Evolutionary conservation across 1,140 invertebrate genomes (phyloP).

Genomic region (Eueides isabella): DNA sequence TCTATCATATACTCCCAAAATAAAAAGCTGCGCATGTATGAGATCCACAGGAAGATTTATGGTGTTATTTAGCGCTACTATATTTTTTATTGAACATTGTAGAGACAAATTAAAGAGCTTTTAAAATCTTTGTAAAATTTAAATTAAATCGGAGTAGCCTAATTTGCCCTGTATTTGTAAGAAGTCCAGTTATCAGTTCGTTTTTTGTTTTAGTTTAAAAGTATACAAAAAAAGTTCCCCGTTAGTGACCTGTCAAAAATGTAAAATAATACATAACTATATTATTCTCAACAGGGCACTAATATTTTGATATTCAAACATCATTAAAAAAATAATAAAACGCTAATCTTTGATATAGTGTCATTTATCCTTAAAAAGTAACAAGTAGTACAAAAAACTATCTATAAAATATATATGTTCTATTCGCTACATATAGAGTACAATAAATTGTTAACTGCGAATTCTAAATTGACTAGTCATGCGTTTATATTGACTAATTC

Average conservation of each 20-base stretch:
- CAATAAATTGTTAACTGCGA: background rate
- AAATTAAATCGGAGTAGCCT: background rate
- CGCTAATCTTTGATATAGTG: too few relatives aligned
- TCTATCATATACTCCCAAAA: background rate
- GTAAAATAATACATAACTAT: too few relatives aligned
- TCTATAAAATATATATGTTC: too few relatives aligned
- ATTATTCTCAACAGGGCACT: too few relatives aligned
- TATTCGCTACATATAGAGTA: too few relatives aligned
- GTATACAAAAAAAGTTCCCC: too few relatives aligned
- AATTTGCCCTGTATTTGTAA: background rate
- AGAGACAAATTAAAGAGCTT: background rate
- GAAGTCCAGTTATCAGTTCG: background rate
- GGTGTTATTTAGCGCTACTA: background rate
- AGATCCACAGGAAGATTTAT: slow-evolving; percentile 5
- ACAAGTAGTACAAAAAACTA: too few relatives aligned
- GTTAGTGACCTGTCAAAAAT: too few relatives aligned
- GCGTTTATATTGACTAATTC: background rate
- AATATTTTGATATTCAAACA: too few relatives aligned
- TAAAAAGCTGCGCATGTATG: background rate
- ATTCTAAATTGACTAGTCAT: background rate
- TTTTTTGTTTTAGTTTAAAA: too few relatives aligned
- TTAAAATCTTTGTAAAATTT: background rate
- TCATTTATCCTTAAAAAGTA: too few relatives aligned
- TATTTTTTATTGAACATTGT: slow-evolving; percentile 6
- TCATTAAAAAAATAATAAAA: too few relatives aligned